Base-by-base conservation (phyloP, 2,797 vertebrate genomes). In the Oryzias sinensis region DNA sequence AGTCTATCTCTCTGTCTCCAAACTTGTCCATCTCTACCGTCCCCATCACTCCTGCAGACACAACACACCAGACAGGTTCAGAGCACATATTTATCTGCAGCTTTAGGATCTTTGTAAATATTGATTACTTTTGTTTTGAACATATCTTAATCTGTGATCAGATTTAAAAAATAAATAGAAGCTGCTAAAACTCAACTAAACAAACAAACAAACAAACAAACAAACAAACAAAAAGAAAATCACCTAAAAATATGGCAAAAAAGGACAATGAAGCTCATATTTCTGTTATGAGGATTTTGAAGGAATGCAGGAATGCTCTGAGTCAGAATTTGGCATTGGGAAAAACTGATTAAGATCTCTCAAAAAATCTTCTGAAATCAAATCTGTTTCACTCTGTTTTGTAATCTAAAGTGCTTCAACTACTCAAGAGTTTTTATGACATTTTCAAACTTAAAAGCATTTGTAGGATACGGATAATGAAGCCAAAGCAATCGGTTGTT, bases 1-100 rank as follows among this genome's bases (percentile, higher is more conserved):
- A 97, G 79, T 97, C 94, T 0, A 90, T 91, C 84, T 97, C 93
- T 56, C 95, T 88, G 67, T 98, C 95, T 0, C 95, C 95, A 0
- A 84, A 86, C 76, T 91, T 86, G 2, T 97, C 96, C 13, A 97
- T 94, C 79, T 89, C 90, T 72, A 96, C 60, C 40, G 78, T 49
- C 0, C 96, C 96, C 0, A 91, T 94, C 66, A 96, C 93, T 0
- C 95, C 96, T 97, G 60, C 14, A 59, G 27, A 61, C 11, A 65
- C 18, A 49, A 29, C 43, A 43, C 16, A 60, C 2, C 5, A 11
- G 18, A 15, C 17, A 5, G 25, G 18, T 56, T 44, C 29, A 33
- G 27, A 17, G 37, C 55, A 27, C 33, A 22, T 22, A 5, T 17
- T 43, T 1, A 20, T 48, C 17, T 27, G 11, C 1, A 5, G 7